Conservation (phyloP, 2,113 vertebrate genomes). For the Eurypyga helias region DNA sequence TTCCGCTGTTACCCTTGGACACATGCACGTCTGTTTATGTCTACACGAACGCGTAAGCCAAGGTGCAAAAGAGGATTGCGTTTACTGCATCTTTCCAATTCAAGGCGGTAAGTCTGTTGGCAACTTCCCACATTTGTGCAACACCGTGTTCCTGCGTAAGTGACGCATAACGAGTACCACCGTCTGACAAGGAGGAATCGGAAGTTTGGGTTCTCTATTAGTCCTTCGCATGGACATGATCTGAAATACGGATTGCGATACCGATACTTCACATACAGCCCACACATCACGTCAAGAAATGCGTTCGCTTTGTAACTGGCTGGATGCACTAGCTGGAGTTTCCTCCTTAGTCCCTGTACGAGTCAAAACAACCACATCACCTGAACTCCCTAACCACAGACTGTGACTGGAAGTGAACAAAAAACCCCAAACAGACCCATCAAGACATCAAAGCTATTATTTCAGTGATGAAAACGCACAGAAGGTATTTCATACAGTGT, state of each 20-base stretch:
- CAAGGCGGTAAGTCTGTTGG: background rate
- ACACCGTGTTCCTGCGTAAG: background rate
- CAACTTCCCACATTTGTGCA: background rate
- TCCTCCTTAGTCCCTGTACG: background rate
- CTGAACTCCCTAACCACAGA: background rate
- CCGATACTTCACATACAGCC: background rate
- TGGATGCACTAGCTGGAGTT: background rate
- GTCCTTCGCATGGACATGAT: background rate
- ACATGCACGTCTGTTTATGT: conserved; percentile 2
- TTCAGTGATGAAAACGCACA: conserved; percentile 52
- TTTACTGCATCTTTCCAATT: background rate
- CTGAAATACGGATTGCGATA: background rate
- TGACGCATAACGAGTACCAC: conserved; percentile 30
- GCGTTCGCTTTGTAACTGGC: background rate
- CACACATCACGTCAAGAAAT: background rate
- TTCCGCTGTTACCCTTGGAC: background rate
- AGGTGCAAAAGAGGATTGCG: background rate
- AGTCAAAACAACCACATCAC: background rate
- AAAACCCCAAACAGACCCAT: background rate
- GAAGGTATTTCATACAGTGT: conserved; percentile 36
- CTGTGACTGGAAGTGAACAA: background rate
- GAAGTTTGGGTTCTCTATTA: background rate
- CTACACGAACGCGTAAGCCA: background rate
- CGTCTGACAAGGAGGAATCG: background rate
- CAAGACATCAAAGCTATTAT: background rate